These are phyloP conservation scores for Adrianichthys oophorus DNA, from an alignment of 2,797 vertebrate species.

Conservation along the genomic window DNA sequence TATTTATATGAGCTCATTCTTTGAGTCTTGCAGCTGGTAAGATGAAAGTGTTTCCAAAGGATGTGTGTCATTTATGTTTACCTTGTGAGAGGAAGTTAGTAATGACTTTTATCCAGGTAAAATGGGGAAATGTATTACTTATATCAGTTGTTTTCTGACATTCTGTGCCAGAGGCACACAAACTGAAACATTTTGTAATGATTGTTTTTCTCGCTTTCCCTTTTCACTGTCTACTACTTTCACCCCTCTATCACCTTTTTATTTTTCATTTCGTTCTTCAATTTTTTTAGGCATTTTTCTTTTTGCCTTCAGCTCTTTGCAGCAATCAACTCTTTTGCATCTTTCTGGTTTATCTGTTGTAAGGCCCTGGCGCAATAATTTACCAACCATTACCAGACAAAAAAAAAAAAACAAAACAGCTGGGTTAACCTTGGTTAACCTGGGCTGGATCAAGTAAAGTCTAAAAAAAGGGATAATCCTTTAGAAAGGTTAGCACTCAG, in stretches of 20 bases:
- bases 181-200: slow-evolving; percentile 51
- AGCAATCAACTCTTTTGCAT: slow-evolving; percentile 67
- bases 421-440: slow-evolving; percentile 25
- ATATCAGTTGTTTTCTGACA: slow-evolving; percentile 46
- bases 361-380: slow-evolving; percentile 34
- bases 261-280: slow-evolving; percentile 28
- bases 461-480: slow-evolving; percentile 59
- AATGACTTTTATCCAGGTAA: slow-evolving; percentile 55
- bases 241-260: slow-evolving; percentile 32
- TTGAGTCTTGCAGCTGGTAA: slow-evolving; percentile 54
- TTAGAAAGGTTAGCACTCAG: slow-evolving; percentile 46
- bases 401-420: slow-evolving; percentile 26
- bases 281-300: slow-evolving; percentile 20
- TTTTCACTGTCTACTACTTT: slow-evolving; percentile 43
- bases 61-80: slow-evolving; percentile 14
- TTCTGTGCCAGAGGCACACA: slow-evolving; percentile 39
- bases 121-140: slow-evolving; percentile 31
- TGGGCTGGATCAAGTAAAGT: slow-evolving; percentile 11
- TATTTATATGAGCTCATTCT: slow-evolving; percentile 60
- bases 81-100: slow-evolving; percentile 19
- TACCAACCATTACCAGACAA: slow-evolving; percentile 36
- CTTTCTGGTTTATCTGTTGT: slow-evolving; percentile 39
- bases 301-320: slow-evolving; percentile 38
- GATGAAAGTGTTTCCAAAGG: slow-evolving; percentile 51
- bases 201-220: slow-evolving; percentile 36